Percentiles rank a stretch among this genome's conserved stretches.
Evolutionary conservation across 2,797 vertebrate species (phyloP).

Genomic region (Pseudocheirus occidentalis): DNA sequence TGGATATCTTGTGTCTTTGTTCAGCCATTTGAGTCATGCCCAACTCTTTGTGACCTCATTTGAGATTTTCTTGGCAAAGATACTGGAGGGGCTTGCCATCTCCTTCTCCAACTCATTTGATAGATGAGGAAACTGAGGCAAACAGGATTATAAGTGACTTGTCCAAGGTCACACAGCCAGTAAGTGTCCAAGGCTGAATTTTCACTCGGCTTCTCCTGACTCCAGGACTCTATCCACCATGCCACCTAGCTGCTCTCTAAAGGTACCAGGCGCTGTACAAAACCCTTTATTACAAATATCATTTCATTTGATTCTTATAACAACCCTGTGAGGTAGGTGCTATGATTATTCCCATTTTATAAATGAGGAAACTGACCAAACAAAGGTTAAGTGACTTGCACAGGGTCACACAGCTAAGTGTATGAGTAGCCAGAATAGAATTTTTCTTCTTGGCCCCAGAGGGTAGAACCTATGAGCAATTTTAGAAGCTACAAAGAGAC

Average conservation of each 20-base stretch:
- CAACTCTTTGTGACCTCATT: neutral
- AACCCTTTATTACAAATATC: no score
- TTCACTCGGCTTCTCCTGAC: no score
- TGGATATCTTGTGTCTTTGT: neutral
- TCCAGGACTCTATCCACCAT: no score
- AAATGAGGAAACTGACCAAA: neutral
- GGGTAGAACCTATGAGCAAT: neutral
- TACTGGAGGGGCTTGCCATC: neutral
- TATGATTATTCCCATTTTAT: neutral
- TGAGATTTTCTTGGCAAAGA: neutral
- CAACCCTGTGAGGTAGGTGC: no score
- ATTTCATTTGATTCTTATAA: no score
- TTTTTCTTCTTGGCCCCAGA: neutral
- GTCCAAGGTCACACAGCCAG: neutral
- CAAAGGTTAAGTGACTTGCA: neutral
- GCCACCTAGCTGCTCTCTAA: no score
- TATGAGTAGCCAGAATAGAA: neutral
- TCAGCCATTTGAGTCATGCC: neutral
- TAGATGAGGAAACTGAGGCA: neutral
- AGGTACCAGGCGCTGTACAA: no score
- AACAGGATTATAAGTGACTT: neutral
- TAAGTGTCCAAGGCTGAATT: neutral
- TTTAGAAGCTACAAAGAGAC: neutral
- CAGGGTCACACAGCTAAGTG: neutral
- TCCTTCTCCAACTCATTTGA: neutral